phyloP scores from a whole-genome alignment of 2,797 vertebrate genomes.

The Prionace glauca region DNA sequence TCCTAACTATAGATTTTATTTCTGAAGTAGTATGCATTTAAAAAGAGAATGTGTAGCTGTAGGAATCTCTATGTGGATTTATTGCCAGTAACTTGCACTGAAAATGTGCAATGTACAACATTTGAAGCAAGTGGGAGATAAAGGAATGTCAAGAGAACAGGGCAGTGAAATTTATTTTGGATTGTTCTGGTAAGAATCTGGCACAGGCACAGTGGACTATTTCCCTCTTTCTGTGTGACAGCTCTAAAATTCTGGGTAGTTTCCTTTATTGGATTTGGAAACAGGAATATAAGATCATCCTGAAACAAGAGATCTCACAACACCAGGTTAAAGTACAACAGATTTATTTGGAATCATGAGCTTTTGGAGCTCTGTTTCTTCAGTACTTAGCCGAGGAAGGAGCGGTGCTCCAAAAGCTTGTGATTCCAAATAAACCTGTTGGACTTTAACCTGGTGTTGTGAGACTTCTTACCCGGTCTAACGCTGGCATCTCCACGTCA shows the following conservation, averaged over 20 bases:
- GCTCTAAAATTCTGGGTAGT: not conserved
- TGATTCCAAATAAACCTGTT: no score
- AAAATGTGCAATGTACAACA: not conserved
- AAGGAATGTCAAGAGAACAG: not conserved
- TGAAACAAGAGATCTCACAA: no score
- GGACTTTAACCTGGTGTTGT: no score
- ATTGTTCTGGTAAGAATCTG: not conserved
- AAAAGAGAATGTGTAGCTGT: not conserved
- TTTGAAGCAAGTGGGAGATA: not conserved
- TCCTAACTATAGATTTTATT: not conserved
- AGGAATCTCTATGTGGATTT: not conserved
- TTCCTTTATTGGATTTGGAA: not conserved
- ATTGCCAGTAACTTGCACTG: not conserved
- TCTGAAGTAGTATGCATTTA: not conserved
- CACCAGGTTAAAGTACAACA: no score
- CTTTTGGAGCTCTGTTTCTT: no score
- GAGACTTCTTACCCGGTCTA: no score
- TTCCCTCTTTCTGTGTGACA: not conserved
- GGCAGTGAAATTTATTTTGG: not conserved
- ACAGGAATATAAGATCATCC: not conserved
- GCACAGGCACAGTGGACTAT: not conserved
- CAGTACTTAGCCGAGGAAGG: no score
- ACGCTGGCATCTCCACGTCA: not conserved
- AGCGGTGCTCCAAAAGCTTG: no score
- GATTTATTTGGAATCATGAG: no score